Evolutionary conservation across 1,140 invertebrate genomes (phyloP), one percentile per base, ranked within the genome.

Genomic region (Drosophila truncata): DNA sequence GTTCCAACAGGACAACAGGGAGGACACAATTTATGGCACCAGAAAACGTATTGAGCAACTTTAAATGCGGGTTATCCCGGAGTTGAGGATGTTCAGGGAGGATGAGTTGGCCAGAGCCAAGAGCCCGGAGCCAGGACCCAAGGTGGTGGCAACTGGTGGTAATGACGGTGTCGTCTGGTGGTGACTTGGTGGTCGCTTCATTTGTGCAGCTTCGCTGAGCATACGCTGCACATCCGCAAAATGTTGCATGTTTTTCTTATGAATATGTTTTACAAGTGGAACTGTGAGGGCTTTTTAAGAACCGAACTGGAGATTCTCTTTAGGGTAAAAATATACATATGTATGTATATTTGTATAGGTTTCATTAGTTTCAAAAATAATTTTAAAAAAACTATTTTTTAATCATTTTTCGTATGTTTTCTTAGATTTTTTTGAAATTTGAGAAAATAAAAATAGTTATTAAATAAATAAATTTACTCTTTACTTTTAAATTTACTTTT

Each of bases 1-100:
- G 84, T 84, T 84, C 79, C 42, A n/a, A 47, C n/a, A 25, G 20
- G 44, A 47, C 27, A 52, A 54, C 50, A 54, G 50, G 31, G 49
- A 82, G 78, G 78, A 80, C 80, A 59, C 65, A 90, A 91, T 91
- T 91, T 91, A 85, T 84, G 70, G 85, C 88, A 88, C 88, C 88
- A 88, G 82, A 90, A 91, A 87, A 91, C 90, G 90, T 91, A 91
- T 91, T 91, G 90, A 64, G 44, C 85, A 90, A 91, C 85, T 91
- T 91, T 91, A 91, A 88, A 90, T 88, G 85, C 81, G 85, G 85
- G 84, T 87, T 77, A 87, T 39, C 49, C 54, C 39, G n/a, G 33
- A n/a, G 33, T 35, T 31, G 31, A 31, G 42, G n/a, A 33, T 46
- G 29, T n/a, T 54, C 35, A 41, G 42, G 35, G 42, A 44, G 59